Evolutionary conservation across 2,888 invertebrate genomes (phyloP).

Genomic region (Macrosoma leucophasiata): DNA sequence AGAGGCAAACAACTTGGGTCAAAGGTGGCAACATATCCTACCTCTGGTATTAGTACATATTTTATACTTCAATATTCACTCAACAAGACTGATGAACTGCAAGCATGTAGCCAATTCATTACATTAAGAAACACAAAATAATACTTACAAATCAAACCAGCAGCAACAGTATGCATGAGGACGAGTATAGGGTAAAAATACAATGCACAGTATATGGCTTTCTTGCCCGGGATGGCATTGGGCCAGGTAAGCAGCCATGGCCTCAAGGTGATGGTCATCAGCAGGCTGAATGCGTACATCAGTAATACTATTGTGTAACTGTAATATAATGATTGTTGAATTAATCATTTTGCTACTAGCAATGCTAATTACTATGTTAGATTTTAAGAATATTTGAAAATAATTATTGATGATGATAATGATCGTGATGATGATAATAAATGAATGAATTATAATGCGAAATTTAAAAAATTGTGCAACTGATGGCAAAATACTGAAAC

Average conservation of each 20-base stretch:
- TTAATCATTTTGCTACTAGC: not conserved
- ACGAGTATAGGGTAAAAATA: slow-evolving; percentile 95
- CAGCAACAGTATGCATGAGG: slow-evolving; percentile 90
- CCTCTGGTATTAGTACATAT: too few species aligned
- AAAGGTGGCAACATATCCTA: too few species aligned
- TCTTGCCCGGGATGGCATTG: slow-evolving; percentile 80
- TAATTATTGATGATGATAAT: not conserved
- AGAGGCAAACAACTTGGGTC: too few species aligned
- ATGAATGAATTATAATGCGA: too few species aligned
- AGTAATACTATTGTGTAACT: slow-evolving; percentile 95
- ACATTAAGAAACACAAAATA: too few species aligned
- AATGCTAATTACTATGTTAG: not conserved
- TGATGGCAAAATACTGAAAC: too few species aligned
- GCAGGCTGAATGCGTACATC: slow-evolving; percentile 89
- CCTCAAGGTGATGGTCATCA: slow-evolving; percentile 86
- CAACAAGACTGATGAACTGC: too few species aligned
- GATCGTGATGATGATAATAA: not conserved
- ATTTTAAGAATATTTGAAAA: not conserved
- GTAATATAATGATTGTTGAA: slow-evolving; percentile 28
- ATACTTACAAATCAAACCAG: slow-evolving; percentile 92
- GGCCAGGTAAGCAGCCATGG: slow-evolving; percentile 83
- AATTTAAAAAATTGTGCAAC: too few species aligned
- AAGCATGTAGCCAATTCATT: too few species aligned
- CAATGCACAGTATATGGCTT: slow-evolving; percentile 93
- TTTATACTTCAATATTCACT: too few species aligned